Conservation (phyloP, 2,888 invertebrate species). For the Leistus spinibarbis region DNA sequence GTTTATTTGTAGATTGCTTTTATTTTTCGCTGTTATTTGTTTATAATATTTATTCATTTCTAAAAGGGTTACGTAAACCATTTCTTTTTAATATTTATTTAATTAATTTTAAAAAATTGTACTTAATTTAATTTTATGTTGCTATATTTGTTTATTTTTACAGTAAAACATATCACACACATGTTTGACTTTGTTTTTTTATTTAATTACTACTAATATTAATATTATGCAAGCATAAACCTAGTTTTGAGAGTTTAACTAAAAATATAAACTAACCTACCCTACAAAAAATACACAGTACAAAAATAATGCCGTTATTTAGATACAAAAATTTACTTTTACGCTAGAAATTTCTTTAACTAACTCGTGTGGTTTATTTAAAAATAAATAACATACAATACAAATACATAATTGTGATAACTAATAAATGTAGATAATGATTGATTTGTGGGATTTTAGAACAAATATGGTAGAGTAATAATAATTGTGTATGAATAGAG, state of each 20-base stretch:
- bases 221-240: neutral
- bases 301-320: too few relatives aligned
- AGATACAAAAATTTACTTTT: too few relatives aligned
- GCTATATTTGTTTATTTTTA: constrained; percentile 27
- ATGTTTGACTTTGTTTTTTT: constrained; percentile 4
- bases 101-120: constrained; percentile 27
- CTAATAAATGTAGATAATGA: too few relatives aligned
- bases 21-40: constrained; percentile 31
- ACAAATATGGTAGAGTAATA: neutral
- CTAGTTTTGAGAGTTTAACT: neutral
- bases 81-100: constrained; percentile 32
- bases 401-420: too few relatives aligned
- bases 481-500: neutral
- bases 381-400: too few relatives aligned
- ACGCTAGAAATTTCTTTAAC: too few relatives aligned
- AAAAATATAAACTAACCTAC: neutral
- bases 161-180: constrained; percentile 35
- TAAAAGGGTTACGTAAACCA: neutral
- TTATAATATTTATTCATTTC: constrained; percentile 31
- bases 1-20: constrained; percentile 31
- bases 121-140: constrained; percentile 33
- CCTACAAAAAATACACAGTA: neutral
- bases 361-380: too few relatives aligned
- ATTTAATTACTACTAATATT: constrained; percentile 11
- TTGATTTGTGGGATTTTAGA: too few relatives aligned